A percentile compares a stretch with the other conserved stretches of the same genome.
Evolutionary conservation across 2,797 vertebrate species (phyloP).

Genomic region (Tamandua tetradactyla): DNA sequence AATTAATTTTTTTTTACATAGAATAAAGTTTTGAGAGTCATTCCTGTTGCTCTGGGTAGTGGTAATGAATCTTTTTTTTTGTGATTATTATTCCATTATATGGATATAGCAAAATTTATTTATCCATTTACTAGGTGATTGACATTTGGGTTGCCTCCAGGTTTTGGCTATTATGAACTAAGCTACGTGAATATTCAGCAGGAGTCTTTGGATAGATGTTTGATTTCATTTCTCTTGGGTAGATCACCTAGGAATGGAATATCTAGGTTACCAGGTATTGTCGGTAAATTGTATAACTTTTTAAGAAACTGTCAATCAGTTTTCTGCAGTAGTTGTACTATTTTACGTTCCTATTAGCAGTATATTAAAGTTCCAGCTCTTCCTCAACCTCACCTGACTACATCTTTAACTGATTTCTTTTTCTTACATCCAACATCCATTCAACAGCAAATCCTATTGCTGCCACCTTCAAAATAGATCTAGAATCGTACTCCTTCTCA

Average conservation of each 20-base stretch:
- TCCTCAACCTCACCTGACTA: not conserved
- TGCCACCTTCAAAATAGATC: not conserved
- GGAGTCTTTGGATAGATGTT: not conserved
- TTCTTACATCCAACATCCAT: not conserved
- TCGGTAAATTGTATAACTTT: not conserved
- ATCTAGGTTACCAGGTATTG: not conserved
- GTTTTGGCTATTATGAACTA: not conserved
- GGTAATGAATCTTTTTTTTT: not conserved
- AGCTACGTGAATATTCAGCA: not conserved
- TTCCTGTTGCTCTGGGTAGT: not conserved
- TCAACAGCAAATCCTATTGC: not conserved
- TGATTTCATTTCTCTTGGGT: slow-evolving; percentile 1
- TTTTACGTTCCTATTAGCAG: not conserved
- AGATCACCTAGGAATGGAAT: not conserved
- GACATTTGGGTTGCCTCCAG: not conserved
- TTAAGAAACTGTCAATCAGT: not conserved
- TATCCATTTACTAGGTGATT: not conserved
- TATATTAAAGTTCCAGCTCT: not conserved
- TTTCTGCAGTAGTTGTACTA: not conserved
- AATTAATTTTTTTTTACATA: not conserved
- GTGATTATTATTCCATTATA: not conserved
- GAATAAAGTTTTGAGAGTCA: not conserved
- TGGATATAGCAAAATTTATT: not conserved
- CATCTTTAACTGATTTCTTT: not conserved
- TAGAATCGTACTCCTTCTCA: not conserved